Evolutionary conservation across 1,140 invertebrate species (phyloP), one percentile per base, ranked within the genome.

Genomic region (Drosophila dunni): DNA sequence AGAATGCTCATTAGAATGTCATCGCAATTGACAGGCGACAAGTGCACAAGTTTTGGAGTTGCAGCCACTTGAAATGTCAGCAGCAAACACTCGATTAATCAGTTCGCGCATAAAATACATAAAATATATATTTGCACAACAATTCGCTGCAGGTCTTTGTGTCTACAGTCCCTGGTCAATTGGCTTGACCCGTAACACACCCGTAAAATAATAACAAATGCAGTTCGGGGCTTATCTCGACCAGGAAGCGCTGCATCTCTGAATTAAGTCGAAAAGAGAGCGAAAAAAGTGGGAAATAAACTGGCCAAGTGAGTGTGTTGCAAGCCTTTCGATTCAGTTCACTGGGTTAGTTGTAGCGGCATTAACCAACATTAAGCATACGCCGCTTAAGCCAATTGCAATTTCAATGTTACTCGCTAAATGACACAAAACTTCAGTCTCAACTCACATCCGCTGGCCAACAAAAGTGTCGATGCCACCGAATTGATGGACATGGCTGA

Each of bases 1-100:
- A 53, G 63, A 50, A 44, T 62, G 83, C 79, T 86, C 82, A 86
- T 86, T 86, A 86, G 76, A 86, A 86, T 83, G 83, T 76, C 68
- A 79, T 57, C 61, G 81, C 57, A 62, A 69, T 82, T 81, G 82
- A 86, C 81, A 86, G 70, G 67, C 60, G 58, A 58, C 72, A 74
- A 81, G 78, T 81, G 79, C 79, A 72, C 38, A 29, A 29, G 24
- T 29, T 29, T 56, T 51, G 24, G 44, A 67, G 34, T 56, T 50
- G 44, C 38, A 54, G 11, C 58, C 15, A 56, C 42, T 50, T 8
- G 1, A 75, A 75, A 75, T 75, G 72, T 70, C 72, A 75, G 29
- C 50, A 46, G 3, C 8, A 61, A 33, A n/a, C 24, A 17, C 24
- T 60, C 38, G 7, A 60, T 72, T 53, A 57, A 66, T 66, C 53